Conservation (phyloP, 2,113 vertebrate genomes). For the Heptranchias perlo region DNA sequence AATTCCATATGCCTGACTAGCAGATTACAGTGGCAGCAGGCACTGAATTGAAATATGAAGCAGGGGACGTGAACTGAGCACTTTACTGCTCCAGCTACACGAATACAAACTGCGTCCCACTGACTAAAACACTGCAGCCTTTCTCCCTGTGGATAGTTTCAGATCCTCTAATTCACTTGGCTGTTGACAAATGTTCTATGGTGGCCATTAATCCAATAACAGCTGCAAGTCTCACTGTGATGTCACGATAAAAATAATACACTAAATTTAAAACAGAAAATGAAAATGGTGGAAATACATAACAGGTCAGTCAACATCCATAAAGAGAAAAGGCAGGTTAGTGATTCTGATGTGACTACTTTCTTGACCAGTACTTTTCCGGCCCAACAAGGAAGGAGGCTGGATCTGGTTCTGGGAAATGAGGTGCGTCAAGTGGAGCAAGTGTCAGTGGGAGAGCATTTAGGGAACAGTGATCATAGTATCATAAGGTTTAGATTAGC, state of each 20-base stretch:
- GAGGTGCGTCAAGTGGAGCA: too few species aligned
- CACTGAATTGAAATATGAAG: neutral
- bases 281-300: neutral
- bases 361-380: too few species aligned
- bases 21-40: neutral
- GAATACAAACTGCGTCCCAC: neutral
- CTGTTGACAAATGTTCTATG: neutral
- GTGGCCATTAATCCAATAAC: neutral
- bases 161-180: neutral
- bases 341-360: too few species aligned
- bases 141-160: neutral
- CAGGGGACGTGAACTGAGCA: neutral
- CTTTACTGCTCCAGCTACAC: neutral
- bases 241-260: neutral
- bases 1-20: neutral
- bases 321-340: neutral
- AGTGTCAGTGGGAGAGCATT: too few species aligned
- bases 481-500: too few species aligned
- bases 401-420: too few species aligned
- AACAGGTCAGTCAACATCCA: neutral
- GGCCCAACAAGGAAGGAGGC: too few species aligned
- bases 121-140: neutral
- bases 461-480: too few species aligned
- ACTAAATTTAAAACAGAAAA: neutral
- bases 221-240: neutral